These are phyloP conservation scores for Nemotelus pantherinus DNA, from an alignment of 2,888 invertebrate genomes.

Conservation along the genomic window DNA sequence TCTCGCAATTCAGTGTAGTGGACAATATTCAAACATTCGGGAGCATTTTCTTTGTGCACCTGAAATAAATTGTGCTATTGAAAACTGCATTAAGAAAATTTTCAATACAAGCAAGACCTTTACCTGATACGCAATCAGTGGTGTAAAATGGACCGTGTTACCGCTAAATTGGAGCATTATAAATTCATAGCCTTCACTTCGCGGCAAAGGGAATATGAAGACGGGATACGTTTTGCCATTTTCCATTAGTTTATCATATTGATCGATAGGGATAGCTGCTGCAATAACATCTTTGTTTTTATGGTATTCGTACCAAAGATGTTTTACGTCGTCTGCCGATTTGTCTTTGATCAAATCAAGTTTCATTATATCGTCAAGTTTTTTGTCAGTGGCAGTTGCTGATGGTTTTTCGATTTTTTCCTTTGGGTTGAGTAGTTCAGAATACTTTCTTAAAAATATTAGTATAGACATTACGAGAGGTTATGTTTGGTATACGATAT, in stretches of 20 bases:
- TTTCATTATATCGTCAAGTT: conserved; percentile 79
- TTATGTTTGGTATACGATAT: no score
- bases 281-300: conserved; percentile 79
- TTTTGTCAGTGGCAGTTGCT: conserved; percentile 65
- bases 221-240: conserved; percentile 72
- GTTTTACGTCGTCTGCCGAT: conserved; percentile 74
- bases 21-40: conserved; percentile 82
- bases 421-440: conserved; percentile 75
- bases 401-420: conserved; percentile 58
- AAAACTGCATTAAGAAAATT: neutral
- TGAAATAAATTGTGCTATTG: conserved; percentile 55
- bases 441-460: conserved; percentile 67
- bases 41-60: conserved; percentile 88
- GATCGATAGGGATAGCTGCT: conserved; percentile 73
- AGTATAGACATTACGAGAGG: conserved; percentile 1
- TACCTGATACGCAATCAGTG: conserved; percentile 84
- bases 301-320: conserved; percentile 85
- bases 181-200: conserved; percentile 87
- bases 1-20: conserved; percentile 80
- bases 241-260: conserved; percentile 70
- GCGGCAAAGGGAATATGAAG: conserved; percentile 83
- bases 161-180: conserved; percentile 79
- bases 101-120: neutral
- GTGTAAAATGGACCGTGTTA: conserved; percentile 83
- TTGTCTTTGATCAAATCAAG: conserved; percentile 78